phyloP scores from a whole-genome alignment of 2,797 vertebrate genomes.

The Gymnothorax javanicus region DNA sequence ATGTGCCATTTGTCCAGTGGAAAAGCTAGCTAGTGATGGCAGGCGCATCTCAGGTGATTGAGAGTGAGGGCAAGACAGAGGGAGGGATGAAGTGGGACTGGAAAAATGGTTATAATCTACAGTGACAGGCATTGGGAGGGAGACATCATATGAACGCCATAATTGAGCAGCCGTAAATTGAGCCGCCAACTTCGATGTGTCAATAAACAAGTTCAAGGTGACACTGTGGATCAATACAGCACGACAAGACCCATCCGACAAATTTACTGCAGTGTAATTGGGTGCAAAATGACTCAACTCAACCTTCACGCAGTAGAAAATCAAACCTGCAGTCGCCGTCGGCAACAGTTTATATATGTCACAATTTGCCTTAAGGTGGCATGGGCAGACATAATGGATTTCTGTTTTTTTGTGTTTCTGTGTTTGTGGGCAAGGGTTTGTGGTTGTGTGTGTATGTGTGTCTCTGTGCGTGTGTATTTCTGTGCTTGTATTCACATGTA shows the following conservation, averaged over 20 bases:
- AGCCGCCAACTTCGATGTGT: constrained; percentile 91
- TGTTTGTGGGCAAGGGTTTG: constrained; percentile 36
- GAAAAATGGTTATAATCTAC: constrained; percentile 69
- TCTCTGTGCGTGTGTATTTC: constrained; percentile 21
- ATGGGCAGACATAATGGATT: constrained; percentile 61
- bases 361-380: constrained; percentile 62
- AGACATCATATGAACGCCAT: constrained; percentile 99
- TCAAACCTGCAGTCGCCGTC: constrained; percentile 68
- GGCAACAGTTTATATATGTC: constrained; percentile 77
- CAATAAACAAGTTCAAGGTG: constrained; percentile 99
- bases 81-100: constrained; percentile 23
- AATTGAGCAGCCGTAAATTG: constrained; percentile 97
- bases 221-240: constrained; percentile 92
- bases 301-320: constrained; percentile 85
- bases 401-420: constrained; percentile 46
- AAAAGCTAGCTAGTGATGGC: constrained; percentile 85
- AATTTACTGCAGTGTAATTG: constrained; percentile 99
- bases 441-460: constrained; percentile 33
- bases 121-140: constrained; percentile 76
- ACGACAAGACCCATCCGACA: constrained; percentile 97
- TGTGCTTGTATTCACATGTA: neutral
- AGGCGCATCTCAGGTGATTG: constrained; percentile 73
- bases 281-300: constrained; percentile 91
- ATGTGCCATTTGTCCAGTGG: constrained; percentile 78
- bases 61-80: constrained; percentile 51